Evolutionary conservation across 2,797 vertebrate genomes (phyloP).

Genomic region (Malurus splendens): DNA sequence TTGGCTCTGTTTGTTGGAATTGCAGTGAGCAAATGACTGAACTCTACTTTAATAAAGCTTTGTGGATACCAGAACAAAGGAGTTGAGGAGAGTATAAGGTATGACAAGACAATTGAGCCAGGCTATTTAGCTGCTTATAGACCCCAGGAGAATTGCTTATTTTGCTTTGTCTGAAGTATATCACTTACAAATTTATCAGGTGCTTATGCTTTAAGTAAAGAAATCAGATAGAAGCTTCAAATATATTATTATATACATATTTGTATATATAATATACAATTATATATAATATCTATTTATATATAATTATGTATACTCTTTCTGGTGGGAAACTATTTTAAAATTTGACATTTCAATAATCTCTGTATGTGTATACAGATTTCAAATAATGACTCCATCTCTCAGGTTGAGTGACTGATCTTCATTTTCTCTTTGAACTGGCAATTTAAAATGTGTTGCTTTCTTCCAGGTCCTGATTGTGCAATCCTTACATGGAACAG

Average conservation of each 20-base stretch:
- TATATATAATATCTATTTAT: neutral
- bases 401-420: neutral
- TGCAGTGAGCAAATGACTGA: conserved; percentile 53
- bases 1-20: conserved; percentile 61
- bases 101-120: conserved; percentile 26
- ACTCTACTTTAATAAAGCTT: conserved; percentile 60
- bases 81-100: neutral
- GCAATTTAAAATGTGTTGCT: conserved; percentile 7
- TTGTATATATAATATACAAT: neutral
- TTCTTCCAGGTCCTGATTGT: neutral
- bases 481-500: neutral
- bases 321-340: neutral
- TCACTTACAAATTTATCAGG: neutral
- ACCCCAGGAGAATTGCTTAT: neutral
- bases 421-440: conserved; percentile 2
- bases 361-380: neutral
- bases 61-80: conserved; percentile 39
- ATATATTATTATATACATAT: neutral
- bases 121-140: neutral
- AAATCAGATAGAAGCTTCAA: neutral
- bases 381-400: neutral
- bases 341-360: neutral
- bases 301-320: neutral
- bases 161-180: conserved; percentile 11
- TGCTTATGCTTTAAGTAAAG: neutral